Conservation (phyloP, 2,113 vertebrate genomes). For the Python bivittatus region DNA sequence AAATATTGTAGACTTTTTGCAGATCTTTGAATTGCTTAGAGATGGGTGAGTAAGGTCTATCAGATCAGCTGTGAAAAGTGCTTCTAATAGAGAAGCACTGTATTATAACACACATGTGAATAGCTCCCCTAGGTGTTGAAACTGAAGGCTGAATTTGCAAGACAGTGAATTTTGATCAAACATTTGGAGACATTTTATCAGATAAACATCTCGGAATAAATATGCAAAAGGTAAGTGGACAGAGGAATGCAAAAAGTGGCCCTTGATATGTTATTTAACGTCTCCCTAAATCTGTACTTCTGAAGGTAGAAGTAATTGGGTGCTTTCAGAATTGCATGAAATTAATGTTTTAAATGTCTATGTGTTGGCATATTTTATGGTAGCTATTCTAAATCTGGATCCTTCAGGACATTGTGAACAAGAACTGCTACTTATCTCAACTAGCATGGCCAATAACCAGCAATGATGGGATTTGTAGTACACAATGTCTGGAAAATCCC, state of each 20-base stretch:
- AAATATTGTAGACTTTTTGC: neutral
- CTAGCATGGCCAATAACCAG: too few species aligned
- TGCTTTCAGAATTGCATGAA: neutral
- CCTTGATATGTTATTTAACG: neutral
- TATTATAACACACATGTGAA: neutral
- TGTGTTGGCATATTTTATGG: neutral
- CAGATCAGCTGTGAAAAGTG: neutral
- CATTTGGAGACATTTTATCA: neutral
- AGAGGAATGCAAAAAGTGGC: neutral
- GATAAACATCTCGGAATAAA: neutral
- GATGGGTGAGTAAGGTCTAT: neutral
- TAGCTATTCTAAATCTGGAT: neutral
- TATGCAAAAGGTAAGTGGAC: neutral
- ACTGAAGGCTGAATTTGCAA: neutral
- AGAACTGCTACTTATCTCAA: too few species aligned
- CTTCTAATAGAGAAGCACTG: neutral
- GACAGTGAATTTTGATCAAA: neutral
- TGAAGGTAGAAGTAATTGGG: neutral
- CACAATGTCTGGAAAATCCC: neutral
- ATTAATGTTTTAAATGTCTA: neutral
- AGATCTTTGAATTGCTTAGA: neutral
- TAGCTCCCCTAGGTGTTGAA: neutral
- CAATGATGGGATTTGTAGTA: neutral
- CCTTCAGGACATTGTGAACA: neutral
- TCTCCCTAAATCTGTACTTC: neutral